A percentile compares a stretch with the other conserved stretches of the same genome.
phyloP scores from a whole-genome alignment of 64 coral and sea anemone genomes.

The Pocillopora damicornis region DNA sequence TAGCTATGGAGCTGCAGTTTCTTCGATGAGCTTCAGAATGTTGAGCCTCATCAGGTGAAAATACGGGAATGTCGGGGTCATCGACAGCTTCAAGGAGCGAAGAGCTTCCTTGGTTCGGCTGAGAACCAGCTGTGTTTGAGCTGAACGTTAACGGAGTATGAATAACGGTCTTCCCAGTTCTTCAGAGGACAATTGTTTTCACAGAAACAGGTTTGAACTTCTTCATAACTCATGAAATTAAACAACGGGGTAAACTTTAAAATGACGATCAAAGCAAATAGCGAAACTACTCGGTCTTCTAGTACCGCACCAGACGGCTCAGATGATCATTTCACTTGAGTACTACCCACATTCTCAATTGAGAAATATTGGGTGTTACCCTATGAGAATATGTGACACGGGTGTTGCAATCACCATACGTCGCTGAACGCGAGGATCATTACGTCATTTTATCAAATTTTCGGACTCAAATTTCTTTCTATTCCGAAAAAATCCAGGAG shows the following conservation, averaged over 20 bases:
- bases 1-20: slow-evolving; percentile 15
- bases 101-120: not conserved
- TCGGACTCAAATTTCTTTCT: no score
- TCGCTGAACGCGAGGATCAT: no score
- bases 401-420: not conserved
- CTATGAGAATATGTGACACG: not conserved
- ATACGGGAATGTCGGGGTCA: not conserved
- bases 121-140: not conserved
- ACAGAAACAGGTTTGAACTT: slow-evolving; percentile 19
- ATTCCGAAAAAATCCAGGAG: no score
- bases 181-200: slow-evolving; percentile 18
- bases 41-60: slow-evolving; percentile 4
- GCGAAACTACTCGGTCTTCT: not conserved
- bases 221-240: not conserved
- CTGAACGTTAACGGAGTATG: slow-evolving; percentile 11
- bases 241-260: not conserved
- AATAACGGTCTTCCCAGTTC: slow-evolving; percentile 30
- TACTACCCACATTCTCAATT: not conserved
- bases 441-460: no score
- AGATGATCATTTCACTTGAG: not conserved
- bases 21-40: slow-evolving; percentile 7
- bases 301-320: not conserved
- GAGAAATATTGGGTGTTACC: slow-evolving; percentile 7
- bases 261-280: not conserved
- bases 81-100: not conserved